Base-by-base conservation (phyloP, 2,888 invertebrate species). In the Branchellion lobata region DNA sequence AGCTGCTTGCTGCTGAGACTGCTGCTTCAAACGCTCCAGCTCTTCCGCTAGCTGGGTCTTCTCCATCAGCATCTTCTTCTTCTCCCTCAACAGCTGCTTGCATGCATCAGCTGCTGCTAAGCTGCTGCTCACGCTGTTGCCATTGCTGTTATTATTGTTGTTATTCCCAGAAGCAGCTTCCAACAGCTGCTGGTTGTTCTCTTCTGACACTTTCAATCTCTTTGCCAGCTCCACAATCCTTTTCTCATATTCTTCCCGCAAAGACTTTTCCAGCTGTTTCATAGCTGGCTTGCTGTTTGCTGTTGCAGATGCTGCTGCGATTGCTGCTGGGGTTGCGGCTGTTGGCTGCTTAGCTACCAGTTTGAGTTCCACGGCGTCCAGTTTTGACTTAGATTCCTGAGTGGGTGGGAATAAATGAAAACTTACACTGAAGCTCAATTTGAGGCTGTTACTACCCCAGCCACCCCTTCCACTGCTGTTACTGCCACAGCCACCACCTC, bases 1-100 rank as follows among this genome's bases (percentile, higher is more conserved):
- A 69, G 34, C 27, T 3, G 29, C 27, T 69, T 69, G 33, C 18
- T 8, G 69, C 27, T 69, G 33, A 8, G 75, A 84, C 79, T 53
- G 84, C 73, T 84, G 84, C 79, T 83, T 83, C 1, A 83, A 79
- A 18, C 84, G 81, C 53, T 84, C 79, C 1, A 85, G 80, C 72
- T 86, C 84, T 53, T 84, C 84, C 11, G 81, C 81, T 21, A 86
- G 82, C 47, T 84, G 84, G 79, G 85, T 86, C 76, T 85, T 86
- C 72, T 86, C 84, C 18, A 84, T 83, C 68, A 85, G 83, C 78
- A 85, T 83, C n/a, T 81, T 82, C 61, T 86, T 84, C 14, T 86
- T 84, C 79, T 87, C 87, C 29, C 80, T 81, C 51, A 84, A 82
- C 40, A 87, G 78, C 27, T 82, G 82, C 61, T 84, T 84, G 61